phyloP scores from a whole-genome alignment of 2,113 vertebrate species.

The Daphoenositta chrysoptera region DNA sequence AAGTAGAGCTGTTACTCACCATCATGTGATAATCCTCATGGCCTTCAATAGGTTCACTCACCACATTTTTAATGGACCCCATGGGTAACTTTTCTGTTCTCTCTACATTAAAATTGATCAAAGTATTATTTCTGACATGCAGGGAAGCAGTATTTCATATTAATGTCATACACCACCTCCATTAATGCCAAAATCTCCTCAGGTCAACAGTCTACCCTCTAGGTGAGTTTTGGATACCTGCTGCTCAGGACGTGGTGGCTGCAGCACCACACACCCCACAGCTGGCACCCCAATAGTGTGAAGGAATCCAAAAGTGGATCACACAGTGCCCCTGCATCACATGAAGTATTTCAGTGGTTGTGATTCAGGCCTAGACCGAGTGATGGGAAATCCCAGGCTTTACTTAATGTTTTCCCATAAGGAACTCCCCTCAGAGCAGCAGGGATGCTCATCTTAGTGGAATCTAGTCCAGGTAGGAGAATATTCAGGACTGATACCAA shows the following conservation, averaged over 20 bases:
- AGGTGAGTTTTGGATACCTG: background rate
- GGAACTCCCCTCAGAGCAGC: background rate
- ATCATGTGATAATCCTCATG: slow-evolving; percentile 99
- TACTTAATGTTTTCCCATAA: background rate
- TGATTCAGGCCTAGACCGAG: background rate
- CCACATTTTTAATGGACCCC: slow-evolving; percentile 99
- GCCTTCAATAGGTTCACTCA: slow-evolving; percentile 96
- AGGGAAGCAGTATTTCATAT: background rate
- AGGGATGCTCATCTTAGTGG: background rate
- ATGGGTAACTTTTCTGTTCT: slow-evolving; percentile 98
- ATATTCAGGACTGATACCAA: background rate
- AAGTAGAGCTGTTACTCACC: slow-evolving; percentile 74
- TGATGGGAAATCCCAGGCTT: background rate
- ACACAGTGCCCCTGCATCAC: background rate
- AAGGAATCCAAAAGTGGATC: background rate
- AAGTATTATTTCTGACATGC: background rate
- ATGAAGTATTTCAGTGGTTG: background rate
- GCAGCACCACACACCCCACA: background rate
- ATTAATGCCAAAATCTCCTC: background rate
- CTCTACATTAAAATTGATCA: slow-evolving; percentile 78
- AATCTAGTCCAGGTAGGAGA: background rate
- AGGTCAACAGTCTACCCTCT: background rate
- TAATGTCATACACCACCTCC: background rate
- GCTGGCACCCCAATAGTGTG: background rate
- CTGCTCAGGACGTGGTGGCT: background rate